A percentile compares a stretch with the other conserved stretches of the same genome.
Evolutionary conservation across 2,113 vertebrate species (phyloP).

Genomic region (Melanerpes aurifrons): DNA sequence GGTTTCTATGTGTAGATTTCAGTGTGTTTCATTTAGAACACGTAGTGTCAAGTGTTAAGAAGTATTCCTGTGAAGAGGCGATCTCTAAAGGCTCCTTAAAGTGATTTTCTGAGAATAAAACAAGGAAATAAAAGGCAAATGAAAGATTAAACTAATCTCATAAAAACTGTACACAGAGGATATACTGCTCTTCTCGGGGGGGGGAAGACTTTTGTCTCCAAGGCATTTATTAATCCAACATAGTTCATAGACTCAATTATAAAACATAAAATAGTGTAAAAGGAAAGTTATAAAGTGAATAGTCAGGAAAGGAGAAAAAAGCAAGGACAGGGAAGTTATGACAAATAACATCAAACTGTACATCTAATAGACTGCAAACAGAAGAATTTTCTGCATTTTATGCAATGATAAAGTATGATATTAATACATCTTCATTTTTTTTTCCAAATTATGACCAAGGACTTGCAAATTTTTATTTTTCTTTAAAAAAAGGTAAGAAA

Average conservation of each 20-base stretch:
- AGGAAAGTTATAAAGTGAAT: background rate
- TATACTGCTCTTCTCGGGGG: background rate
- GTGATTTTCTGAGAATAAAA: constrained; percentile 35
- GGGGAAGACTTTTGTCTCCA: background rate
- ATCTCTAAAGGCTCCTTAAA: background rate
- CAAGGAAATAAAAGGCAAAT: constrained; percentile 4
- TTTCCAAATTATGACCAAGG: background rate
- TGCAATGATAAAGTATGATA: background rate
- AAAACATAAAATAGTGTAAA: background rate
- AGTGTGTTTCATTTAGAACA: background rate
- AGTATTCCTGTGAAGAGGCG: background rate
- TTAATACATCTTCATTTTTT: background rate
- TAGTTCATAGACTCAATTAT: background rate
- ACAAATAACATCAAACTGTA: background rate
- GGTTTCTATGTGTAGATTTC: background rate
- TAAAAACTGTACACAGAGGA: background rate
- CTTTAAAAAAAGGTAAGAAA: background rate
- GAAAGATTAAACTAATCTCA: background rate
- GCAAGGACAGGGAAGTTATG: background rate
- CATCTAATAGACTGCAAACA: background rate
- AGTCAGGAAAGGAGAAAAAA: background rate
- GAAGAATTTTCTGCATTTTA: background rate
- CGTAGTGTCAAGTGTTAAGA: background rate
- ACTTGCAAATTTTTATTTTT: background rate
- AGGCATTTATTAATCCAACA: background rate